These are phyloP conservation scores for Anoura caudifer DNA, from an alignment of 2,113 vertebrate genomes.

Conservation along the genomic window DNA sequence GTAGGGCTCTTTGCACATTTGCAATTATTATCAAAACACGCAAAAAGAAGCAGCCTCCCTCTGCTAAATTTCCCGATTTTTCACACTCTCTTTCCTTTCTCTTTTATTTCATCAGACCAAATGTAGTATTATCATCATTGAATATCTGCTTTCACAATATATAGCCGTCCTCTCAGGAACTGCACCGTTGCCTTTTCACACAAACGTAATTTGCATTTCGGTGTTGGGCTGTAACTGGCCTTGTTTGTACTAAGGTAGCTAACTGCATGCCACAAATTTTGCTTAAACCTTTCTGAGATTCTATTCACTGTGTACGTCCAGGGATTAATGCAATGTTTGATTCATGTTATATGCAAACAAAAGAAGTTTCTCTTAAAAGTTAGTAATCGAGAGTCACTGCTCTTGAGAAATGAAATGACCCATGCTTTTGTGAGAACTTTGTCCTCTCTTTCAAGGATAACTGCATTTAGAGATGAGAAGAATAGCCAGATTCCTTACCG, in stretches of 20 bases:
- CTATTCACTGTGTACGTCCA: not conserved
- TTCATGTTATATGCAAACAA: not conserved
- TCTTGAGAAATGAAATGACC: not conserved
- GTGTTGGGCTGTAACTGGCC: slow-evolving; percentile 4
- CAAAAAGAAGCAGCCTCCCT: not conserved
- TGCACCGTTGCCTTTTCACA: not conserved
- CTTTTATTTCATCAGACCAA: slow-evolving; percentile 7
- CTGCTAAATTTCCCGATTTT: not conserved
- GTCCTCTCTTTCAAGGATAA: not conserved
- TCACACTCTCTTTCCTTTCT: not conserved
- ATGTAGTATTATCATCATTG: not conserved
- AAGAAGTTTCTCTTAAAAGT: slow-evolving; percentile 1
- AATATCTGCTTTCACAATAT: not conserved
- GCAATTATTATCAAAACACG: not conserved
- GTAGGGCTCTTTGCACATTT: not conserved
- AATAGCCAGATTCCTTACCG: slow-evolving; percentile 10
- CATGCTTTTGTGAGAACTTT: not conserved
- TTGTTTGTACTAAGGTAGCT: slow-evolving; percentile 67
- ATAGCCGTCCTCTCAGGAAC: not conserved
- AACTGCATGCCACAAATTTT: slow-evolving; percentile 50
- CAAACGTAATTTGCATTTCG: not conserved
- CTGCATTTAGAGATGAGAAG: not conserved
- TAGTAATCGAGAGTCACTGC: not conserved
- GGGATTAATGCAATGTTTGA: not conserved
- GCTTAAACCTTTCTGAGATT: not conserved